Conservation (phyloP, 2,888 invertebrate species). For the Imbricaverruca yamaguchii region DNA sequence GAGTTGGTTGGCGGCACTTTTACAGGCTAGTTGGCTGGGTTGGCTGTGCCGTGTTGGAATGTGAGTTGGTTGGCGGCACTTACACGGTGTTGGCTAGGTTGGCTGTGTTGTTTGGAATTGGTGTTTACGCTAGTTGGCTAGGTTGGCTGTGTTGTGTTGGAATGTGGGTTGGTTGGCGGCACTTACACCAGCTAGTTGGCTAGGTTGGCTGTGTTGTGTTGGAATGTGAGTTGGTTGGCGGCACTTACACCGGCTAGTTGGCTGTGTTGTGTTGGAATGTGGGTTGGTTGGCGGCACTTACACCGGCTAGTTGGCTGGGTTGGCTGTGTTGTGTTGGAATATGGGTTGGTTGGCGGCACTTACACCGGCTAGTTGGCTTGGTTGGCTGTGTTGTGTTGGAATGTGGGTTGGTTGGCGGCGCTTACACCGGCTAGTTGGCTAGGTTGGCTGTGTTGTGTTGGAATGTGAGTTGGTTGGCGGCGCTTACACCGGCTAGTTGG, state of each 20-base stretch:
- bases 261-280: not conserved
- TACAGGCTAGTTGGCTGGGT: no score
- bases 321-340: not conserved
- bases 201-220: no score
- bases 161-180: not conserved
- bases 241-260: not conserved
- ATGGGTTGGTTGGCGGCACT: not conserved
- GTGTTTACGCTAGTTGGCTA: no score
- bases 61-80: not conserved
- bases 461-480: not conserved
- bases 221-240: not conserved
- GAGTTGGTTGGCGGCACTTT: not conserved
- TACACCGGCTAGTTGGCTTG: slow-evolving; percentile 6
- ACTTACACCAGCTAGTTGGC: not conserved
- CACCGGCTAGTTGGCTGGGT: no score
- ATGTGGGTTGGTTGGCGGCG: not conserved
- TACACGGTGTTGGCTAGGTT: no score
- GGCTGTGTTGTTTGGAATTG: not conserved
- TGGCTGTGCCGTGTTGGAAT: not conserved
- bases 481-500: not conserved
- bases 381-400: not conserved
- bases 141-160: not conserved
- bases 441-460: no score
- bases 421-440: slow-evolving; percentile 1
- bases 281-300: not conserved